phyloP scores from a whole-genome alignment of 2,888 invertebrate genomes.

The Saturnia japonica region DNA sequence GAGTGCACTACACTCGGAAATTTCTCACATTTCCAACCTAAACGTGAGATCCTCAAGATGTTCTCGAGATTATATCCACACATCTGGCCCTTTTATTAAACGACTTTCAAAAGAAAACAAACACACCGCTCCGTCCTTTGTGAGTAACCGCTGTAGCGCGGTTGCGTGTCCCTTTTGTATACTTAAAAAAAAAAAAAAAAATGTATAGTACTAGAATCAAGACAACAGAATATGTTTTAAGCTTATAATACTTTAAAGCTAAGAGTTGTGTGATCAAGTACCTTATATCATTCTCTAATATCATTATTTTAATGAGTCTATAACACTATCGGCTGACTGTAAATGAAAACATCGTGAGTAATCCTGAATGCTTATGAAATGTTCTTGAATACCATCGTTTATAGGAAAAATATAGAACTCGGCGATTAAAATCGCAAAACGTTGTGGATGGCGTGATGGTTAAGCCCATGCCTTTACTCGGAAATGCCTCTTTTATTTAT shows the following conservation, averaged over 20 bases:
- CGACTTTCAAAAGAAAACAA: slow-evolving; percentile 42
- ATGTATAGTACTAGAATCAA: not conserved
- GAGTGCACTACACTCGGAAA: slow-evolving; percentile 48
- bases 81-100: slow-evolving; percentile 44
- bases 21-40: slow-evolving; percentile 52
- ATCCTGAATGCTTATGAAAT: too few relatives aligned
- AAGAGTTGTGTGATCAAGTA: not conserved
- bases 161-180: slow-evolving; percentile 8
- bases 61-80: slow-evolving; percentile 47
- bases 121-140: slow-evolving; percentile 30
- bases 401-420: too few relatives aligned
- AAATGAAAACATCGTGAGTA: too few relatives aligned
- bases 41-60: slow-evolving; percentile 43
- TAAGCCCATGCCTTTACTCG: too few relatives aligned
- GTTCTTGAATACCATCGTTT: too few relatives aligned
- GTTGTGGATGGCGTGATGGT: too few relatives aligned
- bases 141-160: slow-evolving; percentile 27
- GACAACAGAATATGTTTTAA: not conserved
- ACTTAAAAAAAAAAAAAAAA: too few relatives aligned
- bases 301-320: too few relatives aligned
- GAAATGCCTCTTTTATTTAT: too few relatives aligned
- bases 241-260: not conserved
- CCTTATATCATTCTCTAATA: too few relatives aligned
- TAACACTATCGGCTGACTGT: too few relatives aligned
- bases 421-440: too few relatives aligned